phyloP scores from a whole-genome alignment of 2,113 vertebrate genomes.

The Corythornis madagascariensis region DNA sequence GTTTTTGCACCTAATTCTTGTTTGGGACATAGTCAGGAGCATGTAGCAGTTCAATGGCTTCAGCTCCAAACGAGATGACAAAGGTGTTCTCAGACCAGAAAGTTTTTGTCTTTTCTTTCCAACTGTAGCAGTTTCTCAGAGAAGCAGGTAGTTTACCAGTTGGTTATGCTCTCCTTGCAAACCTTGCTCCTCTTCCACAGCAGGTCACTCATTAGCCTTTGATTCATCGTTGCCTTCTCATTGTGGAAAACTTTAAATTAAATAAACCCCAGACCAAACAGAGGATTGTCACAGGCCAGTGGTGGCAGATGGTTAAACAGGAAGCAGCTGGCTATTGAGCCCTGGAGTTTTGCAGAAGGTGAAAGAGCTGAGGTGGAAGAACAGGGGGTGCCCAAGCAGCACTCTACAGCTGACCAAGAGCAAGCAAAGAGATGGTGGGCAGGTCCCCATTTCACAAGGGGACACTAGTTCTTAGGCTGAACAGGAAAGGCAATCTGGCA shows the following conservation, averaged over 20 bases:
- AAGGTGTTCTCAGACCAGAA: not conserved
- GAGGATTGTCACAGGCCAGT: not conserved
- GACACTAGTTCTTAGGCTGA: not conserved
- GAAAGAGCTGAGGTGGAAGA: not conserved
- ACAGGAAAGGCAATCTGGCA: not conserved
- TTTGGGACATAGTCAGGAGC: not conserved
- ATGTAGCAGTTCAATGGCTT: not conserved
- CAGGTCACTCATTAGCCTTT: not conserved
- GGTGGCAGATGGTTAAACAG: rapidly evolving
- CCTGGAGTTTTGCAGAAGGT: not conserved
- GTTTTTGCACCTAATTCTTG: not conserved
- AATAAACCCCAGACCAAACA: not conserved
- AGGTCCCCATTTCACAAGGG: rapidly evolving
- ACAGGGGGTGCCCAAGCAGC: not conserved
- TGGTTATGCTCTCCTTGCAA: not conserved
- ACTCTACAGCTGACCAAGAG: rapidly evolving
- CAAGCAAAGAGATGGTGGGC: not conserved
- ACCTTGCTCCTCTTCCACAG: not conserved
- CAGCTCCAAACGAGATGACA: not conserved
- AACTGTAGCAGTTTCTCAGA: not conserved
- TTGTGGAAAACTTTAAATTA: not conserved
- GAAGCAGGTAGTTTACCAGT: not conserved
- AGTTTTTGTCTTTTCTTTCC: not conserved
- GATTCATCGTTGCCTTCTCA: not conserved
- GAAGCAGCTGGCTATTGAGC: rapidly evolving